Base-by-base conservation (phyloP, 1,140 invertebrate species). In the Polypedilum pembai region DNA sequence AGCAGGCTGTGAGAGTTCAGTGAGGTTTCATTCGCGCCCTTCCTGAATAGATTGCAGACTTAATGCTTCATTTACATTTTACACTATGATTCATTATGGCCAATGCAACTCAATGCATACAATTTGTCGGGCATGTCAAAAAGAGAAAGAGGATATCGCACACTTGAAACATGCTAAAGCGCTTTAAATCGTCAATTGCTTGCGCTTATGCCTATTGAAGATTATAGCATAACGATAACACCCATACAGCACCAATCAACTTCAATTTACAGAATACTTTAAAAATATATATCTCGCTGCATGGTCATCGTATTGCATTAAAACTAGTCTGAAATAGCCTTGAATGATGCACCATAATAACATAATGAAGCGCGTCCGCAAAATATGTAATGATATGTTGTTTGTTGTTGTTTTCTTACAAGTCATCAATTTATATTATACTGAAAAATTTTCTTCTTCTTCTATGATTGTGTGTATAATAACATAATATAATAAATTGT, bases 271-370 rank as follows among this genome's bases (percentile, higher is more conserved):
- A 15, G 15, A 56, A n/a, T 56, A 3, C 45, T 56, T 15, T 12
- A 56, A 12, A 56, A 56, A n/a, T n/a, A n/a, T 15, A 56, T 56
- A 33, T 33, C n/a, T 12, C 45, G n/a, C 45, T 56, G 45, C 12
- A 12, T 56, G 12, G 12, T n/a, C 3, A 56, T 33, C 24, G 5
- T 33, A 33, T 56, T 4, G 12, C 12, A 56, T 45, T 45, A 56
- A 56, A 56, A 56, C 45, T 56, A 56, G 45, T 56, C 45, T 56
- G 45, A 56, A 56, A 56, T 56, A 56, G 45, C 45, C 45, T 56
- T 56, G 45, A 12, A 3, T 56, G n/a, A 56, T n/a, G 12, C 45
- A 12, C 45, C 15, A 56, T 56, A 56, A 56, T 56, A 56, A 56
- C 45, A 56, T 56, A 56, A 56, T 56, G 45, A 56, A 56, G 45